phyloP scores from a whole-genome alignment of 2,113 vertebrate genomes.

The Climacteris rufus region DNA sequence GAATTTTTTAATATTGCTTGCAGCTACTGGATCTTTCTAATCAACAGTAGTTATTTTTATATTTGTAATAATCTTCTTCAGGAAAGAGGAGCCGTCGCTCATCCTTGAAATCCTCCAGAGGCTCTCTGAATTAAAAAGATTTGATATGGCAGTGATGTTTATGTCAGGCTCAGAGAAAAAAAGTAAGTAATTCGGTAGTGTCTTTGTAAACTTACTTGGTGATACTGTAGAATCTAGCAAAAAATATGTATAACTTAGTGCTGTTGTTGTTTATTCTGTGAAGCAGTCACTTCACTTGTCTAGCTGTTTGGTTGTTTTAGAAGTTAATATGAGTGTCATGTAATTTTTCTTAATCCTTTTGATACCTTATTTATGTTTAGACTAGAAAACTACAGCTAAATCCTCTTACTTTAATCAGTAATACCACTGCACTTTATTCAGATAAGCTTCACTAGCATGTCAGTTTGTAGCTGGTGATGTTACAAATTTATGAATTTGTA shows the following conservation, averaged over 20 bases:
- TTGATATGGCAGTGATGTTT: conserved; percentile 96
- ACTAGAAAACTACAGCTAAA: not conserved
- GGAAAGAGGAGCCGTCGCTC: conserved; percentile 79
- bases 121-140: conserved; percentile 84
- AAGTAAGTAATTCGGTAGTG: conserved; percentile 69
- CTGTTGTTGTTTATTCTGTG: not conserved
- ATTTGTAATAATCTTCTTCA: conserved; percentile 57
- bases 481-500: not conserved
- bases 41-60: conserved; percentile 11
- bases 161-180: conserved; percentile 87
- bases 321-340: not conserved
- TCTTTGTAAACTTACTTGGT: not conserved
- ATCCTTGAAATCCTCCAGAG: conserved; percentile 83
- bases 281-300: not conserved
- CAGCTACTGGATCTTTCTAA: not conserved
- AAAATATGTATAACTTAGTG: not conserved
- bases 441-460: not conserved
- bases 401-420: not conserved
- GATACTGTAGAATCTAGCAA: not conserved
- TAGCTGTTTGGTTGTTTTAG: not conserved
- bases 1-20: not conserved
- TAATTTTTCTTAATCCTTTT: not conserved
- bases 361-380: not conserved
- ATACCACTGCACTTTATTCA: not conserved
- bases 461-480: not conserved